Base-by-base conservation (phyloP, 2,888 invertebrate genomes). In the Willowsia nigromaculata region DNA sequence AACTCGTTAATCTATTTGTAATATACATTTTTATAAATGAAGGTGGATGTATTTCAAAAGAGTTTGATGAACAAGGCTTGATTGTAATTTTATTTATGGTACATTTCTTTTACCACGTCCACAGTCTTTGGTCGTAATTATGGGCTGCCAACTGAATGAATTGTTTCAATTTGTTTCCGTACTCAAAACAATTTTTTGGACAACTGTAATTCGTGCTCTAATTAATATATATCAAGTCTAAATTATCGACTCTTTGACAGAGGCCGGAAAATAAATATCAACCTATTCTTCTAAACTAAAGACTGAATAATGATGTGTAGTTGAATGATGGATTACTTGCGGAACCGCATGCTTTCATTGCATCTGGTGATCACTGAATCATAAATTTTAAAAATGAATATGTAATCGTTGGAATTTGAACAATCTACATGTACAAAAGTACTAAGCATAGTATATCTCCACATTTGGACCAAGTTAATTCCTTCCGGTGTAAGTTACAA, bases 281-380 rank as follows among this genome's bases (percentile, higher is more conserved):
- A 76, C 9, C n/a, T 87, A 87, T 87, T 87, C 87, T 87, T 87
- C 87, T 87, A 87, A 87, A 56, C 87, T 37, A 22, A 80, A 40
- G 40, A 56, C 40, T 74, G 59, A 22, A 22, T 56, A 56, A 18
- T 56, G 56, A 6, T 0, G 22, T 27, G 15, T 30, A 30, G 30
- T 62, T 59, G 59, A 4, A 25, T 59, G n/a, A n/a, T 50, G 18
- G 1, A 50, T 50, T 18, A 22, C 22, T 4, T 53, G n/a, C n/a
- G n/a, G n/a, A n/a, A n/a, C n/a, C n/a, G n/a, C n/a, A n/a, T n/a
- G n/a, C n/a, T n/a, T n/a, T n/a, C n/a, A n/a, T n/a, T n/a, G n/a
- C n/a, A n/a, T n/a, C n/a, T n/a, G n/a, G n/a, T n/a, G n/a, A n/a
- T n/a, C n/a, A n/a, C n/a, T n/a, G n/a, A n/a, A n/a, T n/a, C n/a